Base-by-base conservation (phyloP, 37 sponge, comb jelly and placozoan genomes). In the Hormiphora californensis region DNA sequence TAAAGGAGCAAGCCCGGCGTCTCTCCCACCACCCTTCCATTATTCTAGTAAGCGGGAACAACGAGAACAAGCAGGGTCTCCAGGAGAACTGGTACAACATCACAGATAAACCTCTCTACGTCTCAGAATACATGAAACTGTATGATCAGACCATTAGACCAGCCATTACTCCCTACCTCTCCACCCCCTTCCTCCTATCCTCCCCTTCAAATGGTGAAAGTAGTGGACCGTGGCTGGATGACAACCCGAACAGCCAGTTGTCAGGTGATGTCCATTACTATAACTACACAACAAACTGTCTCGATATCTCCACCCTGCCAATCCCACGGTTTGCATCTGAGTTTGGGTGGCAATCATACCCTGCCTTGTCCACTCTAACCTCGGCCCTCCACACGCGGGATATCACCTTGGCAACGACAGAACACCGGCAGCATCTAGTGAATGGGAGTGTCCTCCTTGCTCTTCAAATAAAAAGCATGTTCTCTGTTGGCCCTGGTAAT, bases 11-110 rank as follows among this genome's bases (percentile, higher is more conserved):
- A 33, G 92, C 92, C 12, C 62, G 92, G 0, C 59, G 95, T 46
- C 86, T 98, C 0, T 88, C 87, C 0, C 88, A 91, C 59, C 95
- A 97, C 44, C 91, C 95, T 37, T 88, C 90, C 57, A 90, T 97
- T 62, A 90, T 94, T 0, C 90, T 97, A 54, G 92, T 96, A 92
- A 94, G 98, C 87, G 98, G 98, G 5, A 97, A 97, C 91, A 97
- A 97, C 87, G 98, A 98, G 46, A 98, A 98, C 67, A 93, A 96
- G 86, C 61, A 59, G 40, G 86, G 40, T 86, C 25, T 86, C 31
- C 30, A 49, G 30, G 32, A 85, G 54, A 85, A 85, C 34, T 85
- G 86, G 65, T 86, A 86, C 62, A 4, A 15, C 8, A 86, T 57
- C 27, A 32, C 59, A 8, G 54, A 86, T 43, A 55, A 34, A 23